phyloP scores from a whole-genome alignment of 2,113 vertebrate species.

The Stegastes partitus region DNA sequence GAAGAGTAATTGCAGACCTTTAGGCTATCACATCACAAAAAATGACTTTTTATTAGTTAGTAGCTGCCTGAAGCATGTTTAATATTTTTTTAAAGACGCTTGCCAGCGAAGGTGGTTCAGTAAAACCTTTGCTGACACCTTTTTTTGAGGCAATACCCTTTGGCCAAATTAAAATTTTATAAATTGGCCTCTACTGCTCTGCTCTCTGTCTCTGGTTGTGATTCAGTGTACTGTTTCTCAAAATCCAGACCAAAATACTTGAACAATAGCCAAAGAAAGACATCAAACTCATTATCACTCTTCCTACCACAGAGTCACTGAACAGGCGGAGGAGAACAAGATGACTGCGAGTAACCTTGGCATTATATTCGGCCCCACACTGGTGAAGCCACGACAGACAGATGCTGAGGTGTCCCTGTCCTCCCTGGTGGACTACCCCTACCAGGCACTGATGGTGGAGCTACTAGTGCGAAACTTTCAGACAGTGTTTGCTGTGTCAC shows the following conservation, averaged over 20 bases:
- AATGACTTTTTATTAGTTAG: neutral
- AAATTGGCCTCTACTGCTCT: too few relatives aligned
- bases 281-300: neutral
- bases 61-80: neutral
- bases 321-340: slow-evolving; percentile 95
- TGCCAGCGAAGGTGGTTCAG: too few relatives aligned
- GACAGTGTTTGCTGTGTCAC: slow-evolving; percentile 87
- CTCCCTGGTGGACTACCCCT: slow-evolving; percentile 95
- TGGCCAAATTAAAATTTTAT: too few relatives aligned
- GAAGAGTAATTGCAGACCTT: neutral
- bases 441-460: slow-evolving; percentile 94
- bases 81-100: too few relatives aligned
- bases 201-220: neutral
- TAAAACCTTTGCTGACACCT: too few relatives aligned
- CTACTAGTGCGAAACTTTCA: slow-evolving; percentile 91
- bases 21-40: neutral
- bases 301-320: slow-evolving; percentile 87
- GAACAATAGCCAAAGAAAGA: neutral
- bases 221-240: neutral
- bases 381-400: slow-evolving; percentile 91
- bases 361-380: slow-evolving; percentile 96
- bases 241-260: neutral
- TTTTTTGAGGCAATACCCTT: too few relatives aligned
- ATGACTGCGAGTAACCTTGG: slow-evolving; percentile 98
- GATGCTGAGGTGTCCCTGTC: slow-evolving; percentile 94